These are phyloP conservation scores for Sebastes taczanowskii DNA, from an alignment of 2,797 vertebrate species.

Conservation along the genomic window DNA sequence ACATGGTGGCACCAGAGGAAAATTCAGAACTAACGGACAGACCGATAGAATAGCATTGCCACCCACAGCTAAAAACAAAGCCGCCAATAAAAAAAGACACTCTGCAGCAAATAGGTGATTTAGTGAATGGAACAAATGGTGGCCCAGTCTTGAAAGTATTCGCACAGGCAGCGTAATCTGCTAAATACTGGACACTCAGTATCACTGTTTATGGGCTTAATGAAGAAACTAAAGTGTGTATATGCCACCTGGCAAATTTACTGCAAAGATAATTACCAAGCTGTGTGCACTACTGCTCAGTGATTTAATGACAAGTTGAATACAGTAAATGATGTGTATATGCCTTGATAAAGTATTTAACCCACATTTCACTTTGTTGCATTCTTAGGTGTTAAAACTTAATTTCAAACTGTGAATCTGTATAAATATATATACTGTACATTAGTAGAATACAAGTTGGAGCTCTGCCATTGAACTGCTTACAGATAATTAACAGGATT, in stretches of 20 bases:
- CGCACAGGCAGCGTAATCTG: not conserved
- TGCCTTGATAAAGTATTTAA: not conserved
- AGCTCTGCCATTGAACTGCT: slow-evolving; percentile 2
- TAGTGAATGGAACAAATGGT: not conserved
- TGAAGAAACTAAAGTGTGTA: slow-evolving; percentile 26
- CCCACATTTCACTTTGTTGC: slow-evolving; percentile 6
- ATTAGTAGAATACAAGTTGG: not conserved
- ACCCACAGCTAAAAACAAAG: not conserved
- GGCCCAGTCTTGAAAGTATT: not conserved
- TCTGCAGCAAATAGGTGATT: not conserved
- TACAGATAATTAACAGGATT: slow-evolving; percentile 9
- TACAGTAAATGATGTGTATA: slow-evolving; percentile 1
- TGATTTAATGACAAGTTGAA: slow-evolving; percentile 9
- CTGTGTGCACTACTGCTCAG: not conserved
- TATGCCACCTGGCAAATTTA: slow-evolving; percentile 35
- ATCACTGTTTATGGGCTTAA: slow-evolving; percentile 28
- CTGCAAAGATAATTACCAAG: slow-evolving; percentile 32
- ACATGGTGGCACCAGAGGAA: too few species aligned
- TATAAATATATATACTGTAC: not conserved
- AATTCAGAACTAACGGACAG: too few species aligned
- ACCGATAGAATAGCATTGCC: not conserved
- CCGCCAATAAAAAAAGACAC: not conserved
- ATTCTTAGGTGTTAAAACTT: not conserved
- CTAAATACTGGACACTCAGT: slow-evolving; percentile 1
- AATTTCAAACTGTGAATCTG: slow-evolving; percentile 7